Conservation (phyloP, 2,797 vertebrate genomes). For the Astyanax mexicanus region DNA sequence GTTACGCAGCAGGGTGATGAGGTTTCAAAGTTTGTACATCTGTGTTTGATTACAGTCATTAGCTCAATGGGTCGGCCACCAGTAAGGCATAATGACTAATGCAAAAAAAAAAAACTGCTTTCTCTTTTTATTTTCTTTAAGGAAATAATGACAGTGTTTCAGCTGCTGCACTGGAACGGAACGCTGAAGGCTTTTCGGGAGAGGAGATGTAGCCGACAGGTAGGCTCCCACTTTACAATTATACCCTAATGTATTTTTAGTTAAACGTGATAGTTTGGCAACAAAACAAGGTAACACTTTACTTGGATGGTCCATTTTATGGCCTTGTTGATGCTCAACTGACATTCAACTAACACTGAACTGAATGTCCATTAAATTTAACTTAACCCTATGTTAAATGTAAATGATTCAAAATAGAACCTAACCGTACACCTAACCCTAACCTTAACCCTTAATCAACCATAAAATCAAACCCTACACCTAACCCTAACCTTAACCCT, state of each 20-base stretch:
- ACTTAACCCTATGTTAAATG: too few species aligned
- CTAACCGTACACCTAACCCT: too few species aligned
- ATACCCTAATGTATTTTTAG: not conserved
- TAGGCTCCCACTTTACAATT: slow-evolving; percentile 59
- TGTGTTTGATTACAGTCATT: slow-evolving; percentile 60
- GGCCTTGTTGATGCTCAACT: too few species aligned
- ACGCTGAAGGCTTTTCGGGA: slow-evolving; percentile 88
- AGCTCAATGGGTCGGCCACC: slow-evolving; percentile 27
- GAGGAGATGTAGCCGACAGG: slow-evolving; percentile 87
- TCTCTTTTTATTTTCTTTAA: slow-evolving; percentile 62
- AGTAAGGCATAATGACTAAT: slow-evolving; percentile 54
- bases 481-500: too few species aligned
- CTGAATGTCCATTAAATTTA: too few species aligned
- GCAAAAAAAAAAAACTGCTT: not conserved
- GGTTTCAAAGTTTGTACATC: slow-evolving; percentile 55
- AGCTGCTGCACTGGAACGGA: slow-evolving; percentile 93
- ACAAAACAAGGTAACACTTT: not conserved
- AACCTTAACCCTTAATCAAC: too few species aligned
- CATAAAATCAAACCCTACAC: too few species aligned
- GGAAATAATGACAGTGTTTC: slow-evolving; percentile 95
- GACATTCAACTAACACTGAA: too few species aligned
- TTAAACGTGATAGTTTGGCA: not conserved
- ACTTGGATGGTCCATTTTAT: too few species aligned
- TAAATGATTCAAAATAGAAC: too few species aligned
- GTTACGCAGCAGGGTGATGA: slow-evolving; percentile 44